These are phyloP conservation scores for Aradophagus sp. DNA, from an alignment of 1,140 invertebrate species.

Conservation along the genomic window DNA sequence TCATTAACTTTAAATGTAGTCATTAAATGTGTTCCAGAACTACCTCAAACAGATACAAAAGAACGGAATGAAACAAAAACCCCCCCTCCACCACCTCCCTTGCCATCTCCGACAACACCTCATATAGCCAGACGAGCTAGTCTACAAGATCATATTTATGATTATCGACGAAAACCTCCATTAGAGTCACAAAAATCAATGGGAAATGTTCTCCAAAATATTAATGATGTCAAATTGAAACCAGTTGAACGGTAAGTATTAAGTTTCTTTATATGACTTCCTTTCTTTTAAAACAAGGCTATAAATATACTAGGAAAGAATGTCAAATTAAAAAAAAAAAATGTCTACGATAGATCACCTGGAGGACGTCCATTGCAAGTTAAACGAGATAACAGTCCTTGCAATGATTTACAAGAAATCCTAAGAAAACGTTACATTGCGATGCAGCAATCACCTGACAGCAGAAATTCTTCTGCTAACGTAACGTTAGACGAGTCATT, in stretches of 20 bases:
- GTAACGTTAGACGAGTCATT: constrained; percentile 66
- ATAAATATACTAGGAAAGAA: too few species aligned
- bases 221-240: constrained; percentile 69
- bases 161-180: constrained; percentile 65
- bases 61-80: constrained; percentile 29
- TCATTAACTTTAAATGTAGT: too few species aligned
- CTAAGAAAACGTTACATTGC: too few species aligned
- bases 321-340: not conserved
- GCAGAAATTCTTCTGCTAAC: constrained; percentile 66
- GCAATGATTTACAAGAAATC: too few species aligned
- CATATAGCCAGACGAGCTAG: constrained; percentile 72
- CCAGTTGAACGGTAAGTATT: constrained; percentile 66
- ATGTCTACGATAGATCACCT: constrained; percentile 64
- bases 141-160: constrained; percentile 70
- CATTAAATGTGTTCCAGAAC: constrained; percentile 32
- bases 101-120: constrained; percentile 69
- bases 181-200: constrained; percentile 67
- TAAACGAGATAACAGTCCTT: constrained; percentile 72
- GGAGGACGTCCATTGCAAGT: constrained; percentile 65
- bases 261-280: constrained; percentile 4
- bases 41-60: constrained; percentile 62
- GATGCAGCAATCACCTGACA: constrained; percentile 69
- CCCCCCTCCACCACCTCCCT: constrained; percentile 64
- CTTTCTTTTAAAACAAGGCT: not conserved
- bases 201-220: constrained; percentile 69